A percentile compares a stretch with the other conserved stretches of the same genome.
Evolutionary conservation across 2,888 invertebrate genomes (phyloP).

Genomic region (Tetragonisca angustula): DNA sequence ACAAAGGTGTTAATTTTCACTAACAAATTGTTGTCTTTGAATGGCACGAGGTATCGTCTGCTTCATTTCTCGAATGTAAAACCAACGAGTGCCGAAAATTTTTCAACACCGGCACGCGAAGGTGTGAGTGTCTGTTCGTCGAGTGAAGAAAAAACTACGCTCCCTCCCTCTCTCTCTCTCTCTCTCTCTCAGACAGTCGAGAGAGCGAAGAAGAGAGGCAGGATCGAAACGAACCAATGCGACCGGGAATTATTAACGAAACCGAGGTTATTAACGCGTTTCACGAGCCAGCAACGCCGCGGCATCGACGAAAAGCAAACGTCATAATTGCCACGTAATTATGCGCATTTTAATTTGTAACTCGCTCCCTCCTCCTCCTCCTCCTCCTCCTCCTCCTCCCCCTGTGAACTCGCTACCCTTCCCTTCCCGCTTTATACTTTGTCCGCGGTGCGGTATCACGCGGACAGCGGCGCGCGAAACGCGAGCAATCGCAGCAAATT

Average conservation of each 20-base stretch:
- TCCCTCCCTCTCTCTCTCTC: neutral
- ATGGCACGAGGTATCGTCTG: no score
- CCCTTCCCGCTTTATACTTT: slow-evolving; percentile 15
- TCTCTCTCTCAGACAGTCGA: no score
- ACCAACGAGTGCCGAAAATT: no score
- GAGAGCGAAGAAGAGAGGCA: neutral
- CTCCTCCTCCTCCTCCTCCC: no score
- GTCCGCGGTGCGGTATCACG: slow-evolving; percentile 24
- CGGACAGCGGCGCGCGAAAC: slow-evolving; percentile 11
- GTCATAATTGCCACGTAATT: slow-evolving; percentile 73
- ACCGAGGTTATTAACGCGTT: slow-evolving; percentile 55
- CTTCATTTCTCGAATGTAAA: no score
- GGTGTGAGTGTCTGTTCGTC: no score
- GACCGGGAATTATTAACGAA: slow-evolving; percentile 47
- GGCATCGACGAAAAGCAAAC: slow-evolving; percentile 67
- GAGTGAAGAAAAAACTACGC: no score
- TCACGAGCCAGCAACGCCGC: slow-evolving; percentile 41
- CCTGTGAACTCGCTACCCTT: neutral
- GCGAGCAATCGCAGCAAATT: slow-evolving; percentile 69
- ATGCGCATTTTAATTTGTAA: slow-evolving; percentile 72
- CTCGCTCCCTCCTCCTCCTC: neutral
- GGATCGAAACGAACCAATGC: slow-evolving; percentile 29
- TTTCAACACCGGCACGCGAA: no score
- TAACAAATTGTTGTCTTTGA: no score
- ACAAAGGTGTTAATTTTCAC: no score